Base-by-base conservation (phyloP, 2,797 vertebrate species). In the Poeciliopsis presidionis region DNA sequence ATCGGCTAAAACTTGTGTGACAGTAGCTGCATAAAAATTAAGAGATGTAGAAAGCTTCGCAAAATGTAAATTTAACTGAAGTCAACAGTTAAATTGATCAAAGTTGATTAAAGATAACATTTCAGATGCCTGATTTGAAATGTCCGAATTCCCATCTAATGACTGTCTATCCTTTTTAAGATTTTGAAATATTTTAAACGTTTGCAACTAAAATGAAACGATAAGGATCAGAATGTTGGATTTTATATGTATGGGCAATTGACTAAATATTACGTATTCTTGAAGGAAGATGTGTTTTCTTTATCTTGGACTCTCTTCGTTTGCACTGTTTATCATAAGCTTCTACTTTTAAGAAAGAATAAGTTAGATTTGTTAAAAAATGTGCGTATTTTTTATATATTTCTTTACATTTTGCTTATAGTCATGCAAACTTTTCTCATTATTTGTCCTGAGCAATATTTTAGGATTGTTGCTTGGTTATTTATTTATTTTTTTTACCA, bases 1-100 rank as follows among this genome's bases (percentile, higher is more conserved):
- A 63, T 14, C 0, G 57, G 45, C 25, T 9, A 30, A 78, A 70
- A 74, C 5, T 28, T 18, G 63, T 79, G 74, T 77, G 55, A 73
- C 78, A 74, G 70, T 74, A 80, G 76, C 74, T 78, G 61, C 72
- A 39, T 72, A 16, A 36, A 63, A 39, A 73, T 11, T n/a, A 75
- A 82, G 80, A 51, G 25, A 46, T 73, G 61, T 1, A 55, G 41
- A n/a, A 72, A 78, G 79, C 81, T 78, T 67, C 45, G 49, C 47
- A 81, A 77, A 79, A 85, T 67, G 77, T 83, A 22, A 33, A 41
- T 25, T 13, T 9, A 53, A 73, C 11, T 25, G 46, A 36, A 22
- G 4, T 73, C 8, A 9, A 36, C 30, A 36, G 36, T 39, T 39
- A 39, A 39, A 39, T 39, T 39, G 36, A 39, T 39, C 5, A 39